These are phyloP conservation scores for Macrotis lagotis DNA, from an alignment of 2,113 vertebrate genomes.

Conservation along the genomic window DNA sequence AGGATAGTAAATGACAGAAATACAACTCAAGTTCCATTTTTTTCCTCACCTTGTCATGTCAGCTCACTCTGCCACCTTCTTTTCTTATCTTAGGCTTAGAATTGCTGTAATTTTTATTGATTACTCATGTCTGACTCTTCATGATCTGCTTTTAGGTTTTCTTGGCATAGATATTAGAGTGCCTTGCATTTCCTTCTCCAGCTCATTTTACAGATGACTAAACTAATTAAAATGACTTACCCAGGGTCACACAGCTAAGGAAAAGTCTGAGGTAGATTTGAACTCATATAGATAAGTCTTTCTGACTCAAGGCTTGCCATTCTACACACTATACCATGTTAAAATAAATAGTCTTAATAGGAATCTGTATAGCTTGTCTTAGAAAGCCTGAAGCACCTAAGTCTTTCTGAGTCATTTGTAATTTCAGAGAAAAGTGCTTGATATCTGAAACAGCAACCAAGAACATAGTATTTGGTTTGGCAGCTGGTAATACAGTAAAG, in stretches of 20 bases:
- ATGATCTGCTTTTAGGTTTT: too few relatives aligned
- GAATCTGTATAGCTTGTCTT: not conserved
- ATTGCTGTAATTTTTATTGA: too few relatives aligned
- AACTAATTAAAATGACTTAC: too few relatives aligned
- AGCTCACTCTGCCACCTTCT: not conserved
- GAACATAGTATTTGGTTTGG: conserved; percentile 3
- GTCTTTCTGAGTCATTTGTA: not conserved
- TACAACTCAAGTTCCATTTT: not conserved
- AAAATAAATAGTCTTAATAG: conserved; percentile 26
- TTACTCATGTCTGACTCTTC: fast-evolving
- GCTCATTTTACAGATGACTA: too few relatives aligned
- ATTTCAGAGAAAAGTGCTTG: conserved; percentile 50
- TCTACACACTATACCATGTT: not conserved
- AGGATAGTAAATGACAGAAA: not conserved
- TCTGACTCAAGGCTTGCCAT: too few relatives aligned
- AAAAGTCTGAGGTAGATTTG: too few relatives aligned
- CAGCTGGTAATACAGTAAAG: not conserved
- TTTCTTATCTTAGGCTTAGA: not conserved
- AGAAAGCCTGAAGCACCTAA: not conserved
- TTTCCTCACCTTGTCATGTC: too few relatives aligned
- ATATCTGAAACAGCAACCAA: not conserved
- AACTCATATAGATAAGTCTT: too few relatives aligned
- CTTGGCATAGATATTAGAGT: too few relatives aligned
- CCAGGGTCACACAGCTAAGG: too few relatives aligned
- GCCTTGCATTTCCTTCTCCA: too few relatives aligned